Evolutionary conservation across 2,113 vertebrate genomes (phyloP), one percentile per base, ranked within the genome.

Genomic region (Callipepla californica): DNA sequence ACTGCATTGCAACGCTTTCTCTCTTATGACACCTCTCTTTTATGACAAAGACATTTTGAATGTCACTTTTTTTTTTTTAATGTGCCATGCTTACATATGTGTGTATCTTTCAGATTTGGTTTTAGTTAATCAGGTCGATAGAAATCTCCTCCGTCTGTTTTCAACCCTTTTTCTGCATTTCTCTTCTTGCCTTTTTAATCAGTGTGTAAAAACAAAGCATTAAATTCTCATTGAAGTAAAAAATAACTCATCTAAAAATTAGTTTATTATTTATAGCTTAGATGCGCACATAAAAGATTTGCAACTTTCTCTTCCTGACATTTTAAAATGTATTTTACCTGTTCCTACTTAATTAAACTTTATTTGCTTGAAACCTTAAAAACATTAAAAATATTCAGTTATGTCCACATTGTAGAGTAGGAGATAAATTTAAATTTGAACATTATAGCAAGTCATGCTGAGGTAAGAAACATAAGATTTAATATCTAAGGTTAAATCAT

Each of bases 401-500:
- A n/a, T 45, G 8, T 62, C 22, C 38, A 77, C 15, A 76, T 13
- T 53, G 40, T 32, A 30, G 30, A 15, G 7, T 78, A 76, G 67
- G 34, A 85, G 26, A 34, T 34, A 76, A 80, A 67, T 79, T 73
- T 80, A 80, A 89, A 82, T 85, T 68, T 80, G n/a, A 89, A 77
- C n/a, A 25, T 82, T 85, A n/a, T 51, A 85, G 50, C 28, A 38
- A 68, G 67, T 79, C 58, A 48, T 66, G 23, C 77, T 92, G 80
- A 67, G 48, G 53, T 85, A 84, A 76, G 63, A 87, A 93, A 62
- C 13, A 8, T 28, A 55, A 85, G 42, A 62, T 70, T 88, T 90
- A 91, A 62, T 38, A 83, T 74, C 44, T 91, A 47, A 90, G 34
- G 53, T 92, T 92, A 80, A 95, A 92, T 93, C 61, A 59, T 90